phyloP scores from a whole-genome alignment of 2,888 invertebrate species.

The Ichneumoninae sp. region DNA sequence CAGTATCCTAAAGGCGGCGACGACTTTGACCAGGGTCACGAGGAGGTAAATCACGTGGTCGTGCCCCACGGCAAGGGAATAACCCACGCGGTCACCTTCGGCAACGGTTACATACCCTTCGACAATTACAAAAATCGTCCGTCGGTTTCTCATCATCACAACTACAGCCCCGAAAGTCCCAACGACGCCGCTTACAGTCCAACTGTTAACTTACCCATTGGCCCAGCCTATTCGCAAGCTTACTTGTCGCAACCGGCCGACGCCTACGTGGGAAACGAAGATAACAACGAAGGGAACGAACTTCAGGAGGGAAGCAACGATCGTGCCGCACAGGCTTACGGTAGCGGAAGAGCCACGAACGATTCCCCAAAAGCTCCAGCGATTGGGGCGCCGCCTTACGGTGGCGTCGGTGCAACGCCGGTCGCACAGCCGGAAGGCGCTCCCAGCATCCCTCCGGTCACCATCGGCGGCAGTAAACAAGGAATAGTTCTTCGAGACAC shows the following conservation, averaged over 20 bases:
- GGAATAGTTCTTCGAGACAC: conserved; percentile 77
- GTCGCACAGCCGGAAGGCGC: conserved; percentile 33
- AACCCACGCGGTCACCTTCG: conserved; percentile 74
- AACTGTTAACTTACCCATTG: conserved; percentile 1
- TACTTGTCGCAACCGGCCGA: conserved; percentile 49
- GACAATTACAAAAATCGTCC: conserved; percentile 72
- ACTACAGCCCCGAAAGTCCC: conserved; percentile 53
- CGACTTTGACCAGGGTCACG: conserved; percentile 77
- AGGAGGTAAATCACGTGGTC: conserved; percentile 73
- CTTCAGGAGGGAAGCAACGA: conserved; percentile 41
- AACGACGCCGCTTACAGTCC: conserved; percentile 4
- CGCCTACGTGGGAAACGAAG: conserved; percentile 32
- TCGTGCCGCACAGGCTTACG: background rate
- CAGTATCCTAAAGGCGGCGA: conserved; percentile 73
- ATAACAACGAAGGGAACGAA: background rate
- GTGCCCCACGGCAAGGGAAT: conserved; percentile 78
- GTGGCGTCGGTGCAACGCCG: background rate
- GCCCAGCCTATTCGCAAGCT: conserved; percentile 27
- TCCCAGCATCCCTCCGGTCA: conserved; percentile 63
- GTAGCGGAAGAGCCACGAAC: background rate
- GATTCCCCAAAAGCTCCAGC: conserved; percentile 8
- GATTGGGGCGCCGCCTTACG: background rate
- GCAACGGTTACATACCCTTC: conserved; percentile 79
- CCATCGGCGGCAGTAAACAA: conserved; percentile 70
- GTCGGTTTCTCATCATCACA: conserved; percentile 55